Evolutionary conservation across 2,797 vertebrate species (phyloP), one percentile per base, ranked within the genome.

Genomic region (Enteromius treurensis): DNA sequence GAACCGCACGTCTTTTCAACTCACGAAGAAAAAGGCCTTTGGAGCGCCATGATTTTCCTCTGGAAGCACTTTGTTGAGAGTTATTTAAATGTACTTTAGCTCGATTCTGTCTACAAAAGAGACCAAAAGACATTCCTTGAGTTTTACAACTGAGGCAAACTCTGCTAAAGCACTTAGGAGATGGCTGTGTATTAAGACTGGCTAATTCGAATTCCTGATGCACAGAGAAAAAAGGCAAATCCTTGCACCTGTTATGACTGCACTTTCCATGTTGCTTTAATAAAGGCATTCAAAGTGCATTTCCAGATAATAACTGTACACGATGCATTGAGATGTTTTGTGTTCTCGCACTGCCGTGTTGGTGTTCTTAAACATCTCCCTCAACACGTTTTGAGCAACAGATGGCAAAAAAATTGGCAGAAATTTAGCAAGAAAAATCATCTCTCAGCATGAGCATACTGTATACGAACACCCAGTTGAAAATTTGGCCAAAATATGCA

Each of bases 151-250:
- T 84, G 74, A 55, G 74, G 45, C 77, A 77, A 83, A 82, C 84
- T 85, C 77, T 88, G 87, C 83, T 79, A 83, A 86, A 88, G 53
- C 82, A 81, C 81, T 89, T 85, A 88, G 23, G 60, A 79, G 81
- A 78, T 51, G 60, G 76, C 67, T 86, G n/a, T 71, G 86, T 73
- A 53, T 68, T 83, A 73, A 81, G 82, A 71, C 71, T 37, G 77
- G 45, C 75, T 84, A 62, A 89, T 85, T 85, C 87, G 40, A 87
- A 81, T 82, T 86, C 79, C 85, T 87, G 58, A 84, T 79, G 82
- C 67, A 64, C 53, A 17, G 55, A 76, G 65, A 42, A 51, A 34
- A 73, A 60, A 81, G 62, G 80, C 40, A 73, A 68, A 76, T 26
- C 10, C 42, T 42, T 77, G 82, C 82, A 87, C 80, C 86, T 86